Evolutionary conservation across 2,113 vertebrate species (phyloP), one percentile per base, ranked within the genome.

Genomic region (Stegastes partitus): DNA sequence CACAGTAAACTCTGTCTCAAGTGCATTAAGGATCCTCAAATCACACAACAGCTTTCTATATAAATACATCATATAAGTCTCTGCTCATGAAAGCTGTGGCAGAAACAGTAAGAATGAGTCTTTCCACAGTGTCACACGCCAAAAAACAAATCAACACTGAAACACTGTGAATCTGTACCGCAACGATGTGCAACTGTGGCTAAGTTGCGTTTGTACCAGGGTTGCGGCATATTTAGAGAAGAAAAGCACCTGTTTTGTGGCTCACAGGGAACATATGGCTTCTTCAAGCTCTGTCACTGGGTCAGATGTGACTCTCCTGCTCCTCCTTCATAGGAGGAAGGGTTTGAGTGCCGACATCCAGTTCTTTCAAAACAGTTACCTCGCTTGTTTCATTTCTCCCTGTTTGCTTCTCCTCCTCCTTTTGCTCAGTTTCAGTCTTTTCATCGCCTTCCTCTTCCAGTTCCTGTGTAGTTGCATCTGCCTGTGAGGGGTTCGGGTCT

Each of bases 281-380:
- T 49, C 26, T 34, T 37, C 28, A 6, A 15, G 26, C 51, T 66
- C n/a, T 42, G 58, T 77, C 37, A 55, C 57, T 51, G 57, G 15
- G 22, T 75, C 62, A 89, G 49, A 88, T 80, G 74, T 77, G 61
- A 93, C 95, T 95, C 91, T 96, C 93, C 84, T 96, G 95, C 68
- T 97, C 96, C 87, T 98, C 96, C 88, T 98, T 99, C 92, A 98
- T 92, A 44, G 94, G 92, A 76, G 95, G 95, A 72, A 95, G 86
- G 37, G 95, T 97, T 92, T 96, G 96, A 78, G 93, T 93, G 1
- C 93, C 91, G 69, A 95, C 95, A 68, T 98, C 96, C 18, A 94
- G 87, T 90, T 97, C 96, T 86, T 95, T 95, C 4, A 96, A 94
- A 89, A 95, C 81, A 77, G 94, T 95, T 25, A 95, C 92, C 0